Percentiles rank a stretch among this genome's conserved stretches.
Conservation (phyloP, 2,113 vertebrate genomes). For the Cygnus atratus region DNA sequence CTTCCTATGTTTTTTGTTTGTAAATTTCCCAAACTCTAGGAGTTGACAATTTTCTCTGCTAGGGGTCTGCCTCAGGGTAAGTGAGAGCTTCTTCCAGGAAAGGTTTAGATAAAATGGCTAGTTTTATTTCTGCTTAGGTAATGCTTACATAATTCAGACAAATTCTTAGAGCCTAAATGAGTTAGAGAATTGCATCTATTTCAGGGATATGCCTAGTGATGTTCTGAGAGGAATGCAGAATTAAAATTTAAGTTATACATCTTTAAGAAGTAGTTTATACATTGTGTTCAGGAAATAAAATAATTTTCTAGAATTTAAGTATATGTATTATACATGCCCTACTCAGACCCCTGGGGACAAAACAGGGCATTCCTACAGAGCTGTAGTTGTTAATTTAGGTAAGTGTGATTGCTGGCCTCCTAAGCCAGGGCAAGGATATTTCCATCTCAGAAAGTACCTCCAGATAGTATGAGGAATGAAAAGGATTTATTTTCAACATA, state of each 20-base stretch:
- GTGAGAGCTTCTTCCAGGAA: accelerated
- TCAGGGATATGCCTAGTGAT: neutral
- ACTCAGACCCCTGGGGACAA: neutral
- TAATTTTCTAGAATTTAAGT: neutral
- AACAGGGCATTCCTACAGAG: neutral
- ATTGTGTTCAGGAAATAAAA: neutral
- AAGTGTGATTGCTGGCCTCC: neutral
- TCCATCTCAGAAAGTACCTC: neutral
- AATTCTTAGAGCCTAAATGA: neutral
- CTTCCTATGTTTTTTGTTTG: neutral
- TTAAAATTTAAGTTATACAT: neutral
- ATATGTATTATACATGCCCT: neutral
- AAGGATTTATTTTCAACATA: neutral
- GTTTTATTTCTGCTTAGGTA: neutral
- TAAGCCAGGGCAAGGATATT: neutral
- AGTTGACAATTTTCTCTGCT: neutral
- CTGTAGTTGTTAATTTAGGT: neutral
- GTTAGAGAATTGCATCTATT: neutral
- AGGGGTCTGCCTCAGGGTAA: neutral
- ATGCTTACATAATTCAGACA: neutral
- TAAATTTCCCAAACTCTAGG: neutral
- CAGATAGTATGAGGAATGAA: neutral
- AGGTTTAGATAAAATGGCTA: neutral
- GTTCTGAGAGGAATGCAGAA: neutral
- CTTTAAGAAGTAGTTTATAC: neutral